Evolutionary conservation across 2,113 vertebrate genomes (phyloP), one percentile per base, ranked within the genome.

Genomic region (Myiagra hebetior): DNA sequence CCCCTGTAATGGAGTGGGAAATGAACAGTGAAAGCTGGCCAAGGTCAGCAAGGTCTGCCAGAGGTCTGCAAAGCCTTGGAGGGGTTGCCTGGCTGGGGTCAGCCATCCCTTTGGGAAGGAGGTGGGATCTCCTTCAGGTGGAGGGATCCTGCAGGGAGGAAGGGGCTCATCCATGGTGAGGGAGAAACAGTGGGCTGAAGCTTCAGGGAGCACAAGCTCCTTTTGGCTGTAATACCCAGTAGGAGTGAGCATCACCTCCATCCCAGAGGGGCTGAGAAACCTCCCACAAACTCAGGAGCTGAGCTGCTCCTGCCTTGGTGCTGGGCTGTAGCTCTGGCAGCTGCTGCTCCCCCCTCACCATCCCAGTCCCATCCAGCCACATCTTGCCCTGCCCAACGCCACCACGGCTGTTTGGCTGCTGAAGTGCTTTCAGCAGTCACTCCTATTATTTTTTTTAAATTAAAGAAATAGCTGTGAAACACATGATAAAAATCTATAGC

Each of bases 391-490:
- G 64, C 85, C 75, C 75, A 49, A 2, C 1, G 0, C 80, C 3
- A 7, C 63, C 53, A 44, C 52, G 13, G 42, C 28, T 87, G 59
- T 49, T 52, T 20, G 1, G 53, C 53, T 17, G 17, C 79, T 33
- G 41, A 47, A 63, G n/a, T 26, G 47, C 39, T 87, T 69, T 77
- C 81, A 72, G 56, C 4, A 4, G 67, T 39, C 60, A 37, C 23
- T 77, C 69, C 30, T 50, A 20, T 75, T 82, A 57, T 56, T 91
- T 83, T 75, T 55, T 77, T 44, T 14, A 44, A 91, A 74, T 72
- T 75, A 85, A 91, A 91, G 89, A 50, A 95, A 94, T 94, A 93
- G 46, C 91, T 91, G 70, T 86, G 89, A 93, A 93, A 90, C 65
- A 53, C 81, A 35, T 26, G 91, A 95, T 92, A 94, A 88, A 89